Evolutionary conservation across 2,888 invertebrate species (phyloP), one percentile per base, ranked within the genome.

Genomic region (Ceriagrion tenellum): DNA sequence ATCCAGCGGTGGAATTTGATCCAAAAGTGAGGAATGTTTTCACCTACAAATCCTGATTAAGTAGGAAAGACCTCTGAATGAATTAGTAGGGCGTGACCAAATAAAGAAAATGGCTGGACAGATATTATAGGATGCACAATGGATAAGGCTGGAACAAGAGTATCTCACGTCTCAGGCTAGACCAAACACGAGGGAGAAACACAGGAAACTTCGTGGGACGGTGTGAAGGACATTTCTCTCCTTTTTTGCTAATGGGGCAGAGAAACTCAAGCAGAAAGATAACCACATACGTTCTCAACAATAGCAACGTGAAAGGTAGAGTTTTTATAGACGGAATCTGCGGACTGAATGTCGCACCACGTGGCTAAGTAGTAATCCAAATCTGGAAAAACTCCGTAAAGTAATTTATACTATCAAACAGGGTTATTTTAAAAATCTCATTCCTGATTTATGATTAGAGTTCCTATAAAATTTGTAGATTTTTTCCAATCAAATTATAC

Each of bases 151-250:
- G 81, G 16, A 26, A 81, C 35, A 30, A 10, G 13, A 18, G 35
- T 13, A 35, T 81, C 35, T n/a, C 35, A 81, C 35, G n/a, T 81
- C 30, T 81, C 35, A 13, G 35, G 81, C 81, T 35, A 81, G 81
- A 35, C 81, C n/a, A 35, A 74, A 74, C 74, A 30, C 74, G 30
- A 30, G 30, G 81, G 81, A 81, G 35, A 81, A 35, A 81, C n/a
- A n/a, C n/a, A 81, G 81, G 35, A 35, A 81, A 81, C 81, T 81
- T 81, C 81, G n/a, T 81, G 35, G 81, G 81, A 81, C 81, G 13
- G 35, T 81, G 30, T 81, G 35, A n/a, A 35, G 35, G 30, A 81
- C 81, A 81, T 81, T n/a, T 35, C 81, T 81, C 81, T 81, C 81
- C 81, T 35, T 30, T 81, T 81, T 81, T 81, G 81, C 35, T 35